Percentiles rank a stretch among this genome's conserved stretches.
Evolutionary conservation across 2,888 invertebrate species (phyloP).

Genomic region (Nematopogon swammerdamellus): DNA sequence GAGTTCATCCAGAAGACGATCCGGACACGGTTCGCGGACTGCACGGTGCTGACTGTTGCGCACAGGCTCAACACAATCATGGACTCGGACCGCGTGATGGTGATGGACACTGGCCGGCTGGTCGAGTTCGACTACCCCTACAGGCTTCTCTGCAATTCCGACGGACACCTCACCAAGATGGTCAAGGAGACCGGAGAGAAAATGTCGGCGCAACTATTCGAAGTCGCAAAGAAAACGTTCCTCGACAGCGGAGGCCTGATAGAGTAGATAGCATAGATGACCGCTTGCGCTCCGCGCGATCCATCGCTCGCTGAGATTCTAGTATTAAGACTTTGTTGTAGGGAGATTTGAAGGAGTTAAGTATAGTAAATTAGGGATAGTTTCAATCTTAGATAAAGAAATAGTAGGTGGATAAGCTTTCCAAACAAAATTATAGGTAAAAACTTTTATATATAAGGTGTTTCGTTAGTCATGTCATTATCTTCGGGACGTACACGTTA

Average conservation of each 20-base stretch:
- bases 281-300: no score
- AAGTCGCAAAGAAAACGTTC: slow-evolving; percentile 44
- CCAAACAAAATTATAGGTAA: no score
- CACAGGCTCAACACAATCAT: slow-evolving; percentile 91
- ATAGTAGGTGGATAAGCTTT: no score
- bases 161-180: slow-evolving; percentile 65
- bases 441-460: no score
- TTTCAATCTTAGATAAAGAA: no score
- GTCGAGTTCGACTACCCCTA: slow-evolving; percentile 72
- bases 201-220: slow-evolving; percentile 42
- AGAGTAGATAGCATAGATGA: slow-evolving; percentile 19
- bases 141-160: slow-evolving; percentile 56
- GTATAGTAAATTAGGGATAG: no score
- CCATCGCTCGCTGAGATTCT: no score
- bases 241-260: slow-evolving; percentile 33
- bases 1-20: slow-evolving; percentile 82
- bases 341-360: no score
- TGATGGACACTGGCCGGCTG: slow-evolving; percentile 78
- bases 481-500: no score
- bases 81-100: slow-evolving; percentile 86
- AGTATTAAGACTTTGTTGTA: no score
- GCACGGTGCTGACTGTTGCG: slow-evolving; percentile 88
- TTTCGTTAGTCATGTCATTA: no score
- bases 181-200: slow-evolving; percentile 64
- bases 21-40: slow-evolving; percentile 71